Evolutionary conservation across 1,140 invertebrate genomes (phyloP).

Genomic region (Parapsyche elsis): DNA sequence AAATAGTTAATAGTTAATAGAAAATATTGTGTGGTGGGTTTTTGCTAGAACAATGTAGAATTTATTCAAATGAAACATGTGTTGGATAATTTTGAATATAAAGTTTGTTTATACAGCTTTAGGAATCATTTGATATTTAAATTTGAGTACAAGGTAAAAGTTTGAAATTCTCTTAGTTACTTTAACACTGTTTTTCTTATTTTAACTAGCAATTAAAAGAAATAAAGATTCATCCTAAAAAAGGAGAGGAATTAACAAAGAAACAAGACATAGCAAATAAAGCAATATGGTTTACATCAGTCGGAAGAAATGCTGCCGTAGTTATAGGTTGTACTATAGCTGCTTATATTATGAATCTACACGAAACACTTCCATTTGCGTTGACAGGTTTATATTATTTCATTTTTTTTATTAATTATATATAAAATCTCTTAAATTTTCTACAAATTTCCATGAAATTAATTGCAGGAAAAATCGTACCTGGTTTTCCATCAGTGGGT

Average conservation of each 20-base stretch:
- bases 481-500: constrained; percentile 71
- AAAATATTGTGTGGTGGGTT: too few species aligned
- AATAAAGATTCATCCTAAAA: constrained; percentile 60
- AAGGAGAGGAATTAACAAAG: constrained; percentile 59
- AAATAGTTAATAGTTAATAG: too few species aligned
- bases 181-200: constrained; percentile 4
- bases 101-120: background rate
- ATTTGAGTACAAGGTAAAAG: background rate
- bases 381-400: constrained; percentile 69
- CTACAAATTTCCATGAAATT: constrained; percentile 25
- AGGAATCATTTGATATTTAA: background rate
- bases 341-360: constrained; percentile 70
- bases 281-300: constrained; percentile 63
- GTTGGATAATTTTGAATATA: background rate
- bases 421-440: background rate
- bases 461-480: constrained; percentile 68
- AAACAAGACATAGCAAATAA: constrained; percentile 59
- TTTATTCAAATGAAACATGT: too few species aligned
- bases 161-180: background rate
- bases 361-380: constrained; percentile 69
- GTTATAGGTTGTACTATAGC: constrained; percentile 77
- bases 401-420: background rate
- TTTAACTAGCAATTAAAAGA: constrained; percentile 67
- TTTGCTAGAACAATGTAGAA: too few species aligned
- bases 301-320: constrained; percentile 78